Base-by-base conservation (phyloP, 2,797 vertebrate genomes). In the Acanthopagrus latus region DNA sequence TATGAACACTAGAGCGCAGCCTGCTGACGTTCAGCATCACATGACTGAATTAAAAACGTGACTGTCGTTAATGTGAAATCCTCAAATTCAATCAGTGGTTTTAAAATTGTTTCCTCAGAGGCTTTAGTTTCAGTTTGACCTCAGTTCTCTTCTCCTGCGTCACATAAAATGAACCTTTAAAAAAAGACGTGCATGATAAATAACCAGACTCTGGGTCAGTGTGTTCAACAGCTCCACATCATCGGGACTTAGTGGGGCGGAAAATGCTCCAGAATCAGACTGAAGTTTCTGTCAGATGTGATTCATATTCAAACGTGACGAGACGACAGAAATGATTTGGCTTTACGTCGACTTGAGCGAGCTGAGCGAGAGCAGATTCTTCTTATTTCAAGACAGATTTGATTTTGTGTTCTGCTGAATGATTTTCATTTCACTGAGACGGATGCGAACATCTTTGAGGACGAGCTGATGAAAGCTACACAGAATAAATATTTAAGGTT, bases 241-340 rank as follows among this genome's bases (percentile, higher is more conserved):
- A 20, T 56, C 16, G 8, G 12, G 23, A 47, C 9, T 13, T 0
- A 43, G 9, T 3, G 10, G 0, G 16, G 18, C 38, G 50, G 7
- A 7, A 38, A 10, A 17, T 16, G 2, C 13, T 56, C 8, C 44
- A 12, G 5, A 58, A 7, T 41, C 29, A 7, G 29, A 33, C 18
- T 57, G 18, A 57, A 0, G 3, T 2, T 47, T 57, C 9, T 11
- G 14, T 46, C 17, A 43, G 17, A 56, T 43, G 27, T 14, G 54
- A 33, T 18, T 58, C 43, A 43, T 62, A 48, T 62, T 70, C 21
- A 58, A 76, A 80, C 47, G 29, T 14, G 41, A 76, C 58, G 46
- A 73, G 50, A 76, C 62, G 50, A 57, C 7, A 43, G 12, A 43
- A 60, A 71, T 51, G 10, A 59, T 25, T 44, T 21, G 60, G 56